These are phyloP conservation scores for Protobothrops mucrosquamatus DNA, from an alignment of 2,113 vertebrate genomes.

Conservation along the genomic window DNA sequence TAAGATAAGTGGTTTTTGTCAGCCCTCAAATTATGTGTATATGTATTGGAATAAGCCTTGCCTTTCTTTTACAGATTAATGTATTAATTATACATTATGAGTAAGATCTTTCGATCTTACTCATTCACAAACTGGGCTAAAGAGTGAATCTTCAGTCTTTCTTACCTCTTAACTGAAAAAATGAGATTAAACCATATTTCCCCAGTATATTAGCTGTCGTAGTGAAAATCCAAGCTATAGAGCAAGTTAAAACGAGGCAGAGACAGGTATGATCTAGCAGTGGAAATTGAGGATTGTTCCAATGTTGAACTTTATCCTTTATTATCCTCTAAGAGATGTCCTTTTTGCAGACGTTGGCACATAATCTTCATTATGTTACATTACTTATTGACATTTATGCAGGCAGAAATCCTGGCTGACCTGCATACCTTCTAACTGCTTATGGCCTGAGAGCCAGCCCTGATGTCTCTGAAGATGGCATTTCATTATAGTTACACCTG, in stretches of 20 bases:
- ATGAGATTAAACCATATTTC: not conserved
- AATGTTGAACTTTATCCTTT: conserved; percentile 56
- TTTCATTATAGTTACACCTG: conserved; percentile 22
- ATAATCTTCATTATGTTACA: conserved; percentile 28
- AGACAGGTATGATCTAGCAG: rapidly evolving
- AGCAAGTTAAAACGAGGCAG: rapidly evolving
- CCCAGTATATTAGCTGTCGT: not conserved
- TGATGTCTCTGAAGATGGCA: conserved; percentile 14
- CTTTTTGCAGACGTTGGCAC: conserved; percentile 44
- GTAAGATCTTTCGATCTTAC: not conserved
- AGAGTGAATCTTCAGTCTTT: not conserved
- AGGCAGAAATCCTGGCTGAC: not conserved
- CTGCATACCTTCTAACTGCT: not conserved
- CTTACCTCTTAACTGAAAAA: not conserved
- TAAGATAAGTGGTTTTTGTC: not conserved
- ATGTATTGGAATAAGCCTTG: not conserved
- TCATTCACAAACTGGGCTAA: not conserved
- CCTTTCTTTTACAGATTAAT: not conserved
- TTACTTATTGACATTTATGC: conserved; percentile 65
- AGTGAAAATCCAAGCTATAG: not conserved
- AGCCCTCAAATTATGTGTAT: not conserved
- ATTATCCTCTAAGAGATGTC: conserved; percentile 47
- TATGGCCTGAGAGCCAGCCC: not conserved
- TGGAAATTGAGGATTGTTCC: not conserved
- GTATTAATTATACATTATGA: not conserved